Evolutionary conservation across 2,888 invertebrate species (phyloP), one percentile per base, ranked within the genome.

Genomic region (Athalia rosae): DNA sequence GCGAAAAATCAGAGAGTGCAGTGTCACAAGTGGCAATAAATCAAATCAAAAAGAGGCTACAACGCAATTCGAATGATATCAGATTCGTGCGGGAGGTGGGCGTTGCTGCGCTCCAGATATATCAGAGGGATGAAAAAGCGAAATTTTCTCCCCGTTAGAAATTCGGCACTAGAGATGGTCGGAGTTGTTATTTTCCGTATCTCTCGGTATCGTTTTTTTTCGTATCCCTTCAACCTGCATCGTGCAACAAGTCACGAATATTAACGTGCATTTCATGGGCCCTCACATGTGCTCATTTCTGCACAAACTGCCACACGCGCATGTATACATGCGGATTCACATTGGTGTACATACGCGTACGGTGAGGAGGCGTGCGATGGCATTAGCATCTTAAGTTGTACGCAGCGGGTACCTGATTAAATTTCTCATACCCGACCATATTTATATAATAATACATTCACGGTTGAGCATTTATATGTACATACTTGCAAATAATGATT

Each of bases 401-500:
- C 83, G 79, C 87, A 86, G 87, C 85, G 82, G 87, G 86, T 85
- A 85, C 84, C 84, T 87, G 86, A 86, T 87, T 86, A 87, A 87
- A 86, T 87, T 87, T 85, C 83, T 28, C 28, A 28, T 85, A 85
- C 84, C 84, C 86, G 85, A 86, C 86, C 86, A 87, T 87, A 86
- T 87, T 87, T 85, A 83, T 71, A 71, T 71, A 56, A 71, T 45
- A 53, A 58, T 71, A 71, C 56, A 50, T 9, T 28, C 7, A n/a
- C 53, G 6, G 53, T 53, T n/a, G 53, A 7, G 7, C 28, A 28
- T 28, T 28, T 28, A 28, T 28, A 28, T 0, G 28, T 28, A 28
- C 28, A 28, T 28, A 28, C 28, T 28, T 28, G 28, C 28, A 28
- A 28, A 28, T 28, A 28, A 28, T 28, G 28, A 28, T 28, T 28